These are phyloP conservation scores for Rhabdophis nuchalis DNA, from an alignment of 2,797 vertebrate genomes.

Conservation along the genomic window DNA sequence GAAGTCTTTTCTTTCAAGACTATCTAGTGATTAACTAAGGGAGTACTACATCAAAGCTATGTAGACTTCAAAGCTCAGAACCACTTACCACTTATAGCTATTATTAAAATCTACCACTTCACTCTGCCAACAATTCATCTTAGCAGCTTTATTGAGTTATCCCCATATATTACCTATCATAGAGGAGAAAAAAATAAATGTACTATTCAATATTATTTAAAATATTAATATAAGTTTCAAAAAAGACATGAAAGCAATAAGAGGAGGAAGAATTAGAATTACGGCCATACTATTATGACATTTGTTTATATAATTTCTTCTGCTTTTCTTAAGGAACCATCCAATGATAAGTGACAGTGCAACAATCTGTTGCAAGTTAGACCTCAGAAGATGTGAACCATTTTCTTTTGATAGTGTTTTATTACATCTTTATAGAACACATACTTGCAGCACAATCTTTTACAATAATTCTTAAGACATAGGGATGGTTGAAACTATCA, in stretches of 20 bases:
- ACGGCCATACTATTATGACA: slow-evolving; percentile 47
- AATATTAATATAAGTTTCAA: slow-evolving; percentile 15
- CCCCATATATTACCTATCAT: slow-evolving; percentile 54
- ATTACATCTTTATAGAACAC: background rate
- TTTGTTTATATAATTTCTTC: slow-evolving; percentile 16
- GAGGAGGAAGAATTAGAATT: background rate
- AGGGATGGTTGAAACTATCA: background rate
- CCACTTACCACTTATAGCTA: slow-evolving; percentile 68
- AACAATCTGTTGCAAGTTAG: background rate
- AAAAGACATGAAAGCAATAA: slow-evolving; percentile 16
- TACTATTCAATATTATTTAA: slow-evolving; percentile 49
- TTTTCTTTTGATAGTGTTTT: background rate
- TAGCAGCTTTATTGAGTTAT: slow-evolving; percentile 49
- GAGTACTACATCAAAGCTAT: slow-evolving; percentile 73
- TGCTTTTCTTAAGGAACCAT: slow-evolving; percentile 28
- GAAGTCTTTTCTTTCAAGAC: slow-evolving; percentile 68
- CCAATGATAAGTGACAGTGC: slow-evolving; percentile 9
- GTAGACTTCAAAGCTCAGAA: slow-evolving; percentile 73
- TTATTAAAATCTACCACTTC: slow-evolving; percentile 64
- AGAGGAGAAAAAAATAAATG: background rate
- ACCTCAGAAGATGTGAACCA: background rate
- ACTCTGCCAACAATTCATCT: slow-evolving; percentile 59
- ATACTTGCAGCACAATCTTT: background rate
- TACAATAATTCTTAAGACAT: background rate
- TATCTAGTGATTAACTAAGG: slow-evolving; percentile 67